These are phyloP conservation scores for Empidonax alnorum DNA, from an alignment of 2,113 vertebrate species.

Conservation along the genomic window DNA sequence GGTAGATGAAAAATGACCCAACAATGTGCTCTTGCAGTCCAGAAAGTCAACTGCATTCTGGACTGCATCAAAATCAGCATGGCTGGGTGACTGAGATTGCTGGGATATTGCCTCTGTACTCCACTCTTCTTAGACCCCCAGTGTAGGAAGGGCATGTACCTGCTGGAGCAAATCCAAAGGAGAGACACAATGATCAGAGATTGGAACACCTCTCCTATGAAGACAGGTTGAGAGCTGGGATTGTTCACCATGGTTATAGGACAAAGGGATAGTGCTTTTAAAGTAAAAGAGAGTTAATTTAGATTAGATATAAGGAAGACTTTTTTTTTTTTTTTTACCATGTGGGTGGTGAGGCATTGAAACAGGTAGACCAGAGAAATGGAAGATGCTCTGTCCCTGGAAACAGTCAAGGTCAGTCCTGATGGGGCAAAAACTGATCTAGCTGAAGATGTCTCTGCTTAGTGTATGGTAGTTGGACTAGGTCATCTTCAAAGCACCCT, in stretches of 20 bases:
- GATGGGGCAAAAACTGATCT: not conserved
- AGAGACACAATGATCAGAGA: not conserved
- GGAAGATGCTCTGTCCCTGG: not conserved
- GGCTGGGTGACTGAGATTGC: not conserved
- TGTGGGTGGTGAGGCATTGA: not conserved
- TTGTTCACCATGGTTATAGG: not conserved
- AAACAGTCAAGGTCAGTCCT: not conserved
- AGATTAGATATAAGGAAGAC: not conserved
- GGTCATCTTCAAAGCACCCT: not conserved
- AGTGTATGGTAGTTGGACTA: not conserved
- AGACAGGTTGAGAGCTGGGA: not conserved
- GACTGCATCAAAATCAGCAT: fast-evolving
- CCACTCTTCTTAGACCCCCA: not conserved
- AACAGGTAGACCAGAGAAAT: not conserved
- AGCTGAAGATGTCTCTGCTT: not conserved
- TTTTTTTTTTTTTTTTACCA: not conserved
- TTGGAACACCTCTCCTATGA: not conserved
- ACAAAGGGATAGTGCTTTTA: not conserved
- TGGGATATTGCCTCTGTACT: not conserved
- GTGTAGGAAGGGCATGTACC: not conserved
- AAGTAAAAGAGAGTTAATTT: not conserved
- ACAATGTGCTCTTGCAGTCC: not conserved
- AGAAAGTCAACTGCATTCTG: not conserved
- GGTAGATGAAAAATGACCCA: not conserved
- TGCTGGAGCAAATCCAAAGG: not conserved